phyloP scores from a whole-genome alignment of 2,888 invertebrate species.

The Euplexia lucipara region DNA sequence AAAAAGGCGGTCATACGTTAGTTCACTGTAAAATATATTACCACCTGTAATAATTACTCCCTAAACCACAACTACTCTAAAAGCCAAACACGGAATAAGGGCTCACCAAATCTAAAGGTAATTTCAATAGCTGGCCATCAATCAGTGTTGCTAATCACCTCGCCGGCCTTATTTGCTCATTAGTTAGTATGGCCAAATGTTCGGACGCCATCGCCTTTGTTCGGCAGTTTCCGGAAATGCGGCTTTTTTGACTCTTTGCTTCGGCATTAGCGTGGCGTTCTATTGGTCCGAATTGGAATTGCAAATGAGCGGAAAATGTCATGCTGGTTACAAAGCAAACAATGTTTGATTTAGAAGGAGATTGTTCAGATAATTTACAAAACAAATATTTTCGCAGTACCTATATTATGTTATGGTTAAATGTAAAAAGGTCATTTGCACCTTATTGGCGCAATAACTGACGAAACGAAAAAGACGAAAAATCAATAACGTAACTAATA shows the following conservation, averaged over 20 bases:
- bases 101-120: constrained; percentile 50
- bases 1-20: not conserved
- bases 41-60: not conserved
- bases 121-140: constrained; percentile 52
- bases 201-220: constrained; percentile 46
- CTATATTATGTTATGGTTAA: too few species aligned
- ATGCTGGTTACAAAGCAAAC: constrained; percentile 19
- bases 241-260: constrained; percentile 50
- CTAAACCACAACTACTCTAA: constrained; percentile 11
- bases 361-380: constrained; percentile 2
- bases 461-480: too few species aligned
- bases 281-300: constrained; percentile 43
- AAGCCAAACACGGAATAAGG: constrained; percentile 23
- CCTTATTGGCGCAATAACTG: too few species aligned
- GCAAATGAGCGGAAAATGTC: constrained; percentile 45
- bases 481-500: too few species aligned
- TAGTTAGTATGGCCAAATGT: constrained; percentile 41
- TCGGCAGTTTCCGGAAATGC: constrained; percentile 45
- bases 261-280: constrained; percentile 34
- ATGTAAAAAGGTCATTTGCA: too few species aligned
- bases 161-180: constrained; percentile 62
- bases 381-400: too few species aligned
- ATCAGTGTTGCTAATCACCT: constrained; percentile 62
- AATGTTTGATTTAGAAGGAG: constrained; percentile 14
- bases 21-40: not conserved